These are phyloP conservation scores for Dromaius novaehollandiae DNA, from an alignment of 2,113 vertebrate species.

Conservation along the genomic window DNA sequence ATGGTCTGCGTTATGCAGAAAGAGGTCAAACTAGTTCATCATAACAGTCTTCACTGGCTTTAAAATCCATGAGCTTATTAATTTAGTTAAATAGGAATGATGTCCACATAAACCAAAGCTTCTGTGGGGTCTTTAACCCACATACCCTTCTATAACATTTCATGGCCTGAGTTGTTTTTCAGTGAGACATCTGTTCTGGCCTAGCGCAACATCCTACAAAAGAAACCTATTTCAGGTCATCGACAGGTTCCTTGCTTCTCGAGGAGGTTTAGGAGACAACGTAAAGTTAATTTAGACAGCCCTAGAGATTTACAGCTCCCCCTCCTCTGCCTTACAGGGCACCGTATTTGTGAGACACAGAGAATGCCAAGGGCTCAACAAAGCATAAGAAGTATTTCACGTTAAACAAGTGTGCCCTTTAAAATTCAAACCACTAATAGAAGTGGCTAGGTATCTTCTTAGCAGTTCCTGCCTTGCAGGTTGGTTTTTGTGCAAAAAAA, in stretches of 20 bases:
- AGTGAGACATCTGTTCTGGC: neutral
- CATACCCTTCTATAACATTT: neutral
- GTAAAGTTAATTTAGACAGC: neutral
- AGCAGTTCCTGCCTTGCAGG: neutral
- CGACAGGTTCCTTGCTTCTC: neutral
- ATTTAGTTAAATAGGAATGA: neutral
- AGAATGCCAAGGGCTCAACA: neutral
- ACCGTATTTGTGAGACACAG: neutral
- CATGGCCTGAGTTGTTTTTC: neutral
- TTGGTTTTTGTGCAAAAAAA: neutral
- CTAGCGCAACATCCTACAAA: neutral
- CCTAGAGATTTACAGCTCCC: neutral
- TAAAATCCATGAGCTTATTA: neutral
- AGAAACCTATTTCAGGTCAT: neutral
- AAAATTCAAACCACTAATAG: neutral
- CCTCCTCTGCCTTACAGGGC: neutral
- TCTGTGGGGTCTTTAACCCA: neutral
- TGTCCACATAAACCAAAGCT: neutral
- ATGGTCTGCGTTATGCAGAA: neutral
- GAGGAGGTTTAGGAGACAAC: neutral
- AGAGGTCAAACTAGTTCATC: neutral
- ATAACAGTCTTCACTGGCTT: neutral
- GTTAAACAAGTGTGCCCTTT: neutral
- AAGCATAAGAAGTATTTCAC: neutral
- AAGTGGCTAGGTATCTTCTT: neutral